A percentile compares a stretch with the other conserved stretches of the same genome.
phyloP scores from a whole-genome alignment of 2,888 invertebrate species.

The Lucinisca nassula region DNA sequence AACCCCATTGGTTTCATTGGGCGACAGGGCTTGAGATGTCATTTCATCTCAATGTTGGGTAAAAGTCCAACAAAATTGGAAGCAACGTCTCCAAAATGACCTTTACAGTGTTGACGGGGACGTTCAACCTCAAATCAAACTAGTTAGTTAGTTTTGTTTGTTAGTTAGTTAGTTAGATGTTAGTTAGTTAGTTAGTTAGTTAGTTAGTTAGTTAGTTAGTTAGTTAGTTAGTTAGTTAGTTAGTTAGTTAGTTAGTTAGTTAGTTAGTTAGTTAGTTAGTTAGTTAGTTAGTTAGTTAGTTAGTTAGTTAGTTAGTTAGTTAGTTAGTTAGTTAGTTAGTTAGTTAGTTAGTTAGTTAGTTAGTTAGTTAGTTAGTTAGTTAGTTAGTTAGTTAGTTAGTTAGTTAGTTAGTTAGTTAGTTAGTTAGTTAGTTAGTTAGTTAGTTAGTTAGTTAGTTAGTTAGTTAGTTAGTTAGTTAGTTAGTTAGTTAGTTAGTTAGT shows the following conservation, averaged over 20 bases:
- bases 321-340: background rate
- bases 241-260: slow-evolving; percentile 15
- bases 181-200: no score
- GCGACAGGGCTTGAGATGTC: no score
- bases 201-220: slow-evolving; percentile 15
- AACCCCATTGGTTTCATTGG: no score
- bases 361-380: background rate
- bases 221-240: slow-evolving; percentile 15
- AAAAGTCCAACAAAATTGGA: no score
- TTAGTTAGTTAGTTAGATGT: background rate
- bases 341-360: background rate
- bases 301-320: background rate
- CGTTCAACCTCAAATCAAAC: no score
- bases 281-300: background rate
- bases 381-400: background rate
- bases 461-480: background rate
- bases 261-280: background rate
- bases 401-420: background rate
- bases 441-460: background rate
- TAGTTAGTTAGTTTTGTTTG: no score
- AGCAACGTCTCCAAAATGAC: no score
- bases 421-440: background rate
- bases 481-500: background rate
- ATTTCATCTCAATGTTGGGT: no score
- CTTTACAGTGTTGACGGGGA: no score